A percentile compares a stretch with the other conserved stretches of the same genome.
Evolutionary conservation across 30 jellyfish, hydroid and myxozoan genomes (phyloP).

Genomic region (Rhopilema esculentum): DNA sequence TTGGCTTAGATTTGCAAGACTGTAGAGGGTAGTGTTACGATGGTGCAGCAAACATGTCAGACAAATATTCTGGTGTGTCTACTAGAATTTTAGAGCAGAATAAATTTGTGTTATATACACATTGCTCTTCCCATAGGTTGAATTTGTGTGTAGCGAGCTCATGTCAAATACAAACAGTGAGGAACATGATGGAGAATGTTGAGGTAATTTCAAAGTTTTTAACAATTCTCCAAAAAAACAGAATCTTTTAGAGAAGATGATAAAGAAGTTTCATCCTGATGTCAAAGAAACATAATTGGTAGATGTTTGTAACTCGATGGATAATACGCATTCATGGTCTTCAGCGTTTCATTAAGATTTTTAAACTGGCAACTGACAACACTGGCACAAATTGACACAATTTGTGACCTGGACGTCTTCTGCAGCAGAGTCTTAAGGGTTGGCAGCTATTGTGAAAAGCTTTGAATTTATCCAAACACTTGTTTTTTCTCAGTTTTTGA

Average conservation of each 20-base stretch:
- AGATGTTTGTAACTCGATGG: constrained; percentile 73
- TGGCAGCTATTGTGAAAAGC: neutral
- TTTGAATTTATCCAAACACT: constrained; percentile 9
- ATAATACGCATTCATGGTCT: constrained; percentile 2
- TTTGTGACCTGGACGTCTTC: neutral
- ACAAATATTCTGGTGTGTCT: constrained; percentile 42
- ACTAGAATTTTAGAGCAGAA: constrained; percentile 3
- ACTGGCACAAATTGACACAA: constrained; percentile 17
- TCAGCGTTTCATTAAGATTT: constrained; percentile 2
- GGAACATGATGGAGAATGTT: neutral
- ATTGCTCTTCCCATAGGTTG: constrained; percentile 26
- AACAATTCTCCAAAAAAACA: constrained; percentile 1
- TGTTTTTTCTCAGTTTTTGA: too few species aligned
- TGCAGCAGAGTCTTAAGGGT: neutral
- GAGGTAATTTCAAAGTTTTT: neutral
- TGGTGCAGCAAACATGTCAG: constrained; percentile 56
- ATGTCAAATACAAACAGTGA: neutral
- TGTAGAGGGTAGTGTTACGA: constrained; percentile 39
- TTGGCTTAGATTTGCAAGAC: constrained; percentile 8
- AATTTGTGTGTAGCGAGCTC: constrained; percentile 14
- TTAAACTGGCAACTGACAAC: constrained; percentile 20
- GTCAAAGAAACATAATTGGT: constrained; percentile 4
- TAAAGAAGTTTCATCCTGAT: neutral
- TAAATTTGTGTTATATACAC: constrained; percentile 18
- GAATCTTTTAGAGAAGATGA: neutral